These are phyloP conservation scores for Melikaiella ostensackeni DNA, from an alignment of 2,888 invertebrate species.

Conservation along the genomic window DNA sequence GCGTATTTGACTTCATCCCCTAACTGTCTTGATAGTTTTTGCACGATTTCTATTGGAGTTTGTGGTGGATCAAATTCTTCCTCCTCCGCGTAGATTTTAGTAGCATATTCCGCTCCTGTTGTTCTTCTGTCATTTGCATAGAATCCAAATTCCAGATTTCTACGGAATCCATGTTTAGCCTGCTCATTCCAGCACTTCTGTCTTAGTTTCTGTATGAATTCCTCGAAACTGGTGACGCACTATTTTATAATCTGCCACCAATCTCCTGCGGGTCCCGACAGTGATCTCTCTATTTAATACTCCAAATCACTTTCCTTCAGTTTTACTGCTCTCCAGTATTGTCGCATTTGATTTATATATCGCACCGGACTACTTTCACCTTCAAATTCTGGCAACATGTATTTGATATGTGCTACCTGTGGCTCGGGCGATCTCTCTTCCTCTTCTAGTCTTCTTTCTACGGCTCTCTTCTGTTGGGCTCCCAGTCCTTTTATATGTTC, in stretches of 20 bases:
- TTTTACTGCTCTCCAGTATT: not conserved
- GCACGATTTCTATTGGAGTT: not conserved
- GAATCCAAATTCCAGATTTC: not conserved
- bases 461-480: no score
- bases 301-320: not conserved
- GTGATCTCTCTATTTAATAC: not conserved
- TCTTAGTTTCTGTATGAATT: not conserved
- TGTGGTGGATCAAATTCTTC: not conserved
- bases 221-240: not conserved
- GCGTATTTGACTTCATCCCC: not conserved
- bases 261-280: not conserved
- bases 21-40: not conserved
- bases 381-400: no score
- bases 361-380: no score
- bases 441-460: no score
- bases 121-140: rapidly evolving
- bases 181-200: not conserved
- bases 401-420: no score
- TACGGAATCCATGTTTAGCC: not conserved
- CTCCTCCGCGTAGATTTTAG: not conserved
- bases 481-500: no score
- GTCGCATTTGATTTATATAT: not conserved
- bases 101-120: not conserved
- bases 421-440: no score
- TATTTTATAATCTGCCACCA: not conserved